Evolutionary conservation across 2,888 invertebrate genomes (phyloP), one percentile per base, ranked within the genome.

Genomic region (Ptilodon capucinus): DNA sequence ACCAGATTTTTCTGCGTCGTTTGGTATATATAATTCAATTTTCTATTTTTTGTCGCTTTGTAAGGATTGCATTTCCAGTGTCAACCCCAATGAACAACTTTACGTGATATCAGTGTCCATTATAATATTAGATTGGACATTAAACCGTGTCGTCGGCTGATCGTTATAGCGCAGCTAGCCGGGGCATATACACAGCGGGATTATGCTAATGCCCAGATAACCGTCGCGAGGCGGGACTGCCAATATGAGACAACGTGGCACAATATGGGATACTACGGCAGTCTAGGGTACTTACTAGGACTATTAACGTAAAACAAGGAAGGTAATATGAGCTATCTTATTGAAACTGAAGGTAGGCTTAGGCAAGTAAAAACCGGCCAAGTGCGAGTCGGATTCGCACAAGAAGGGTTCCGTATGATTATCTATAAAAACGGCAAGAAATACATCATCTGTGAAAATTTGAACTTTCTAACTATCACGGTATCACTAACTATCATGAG

Each of bases 201-300:
- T 71, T 74, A 74, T 74, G 74, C 59, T 64, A 74, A 74, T 74
- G 18, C 40, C 14, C 49, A 48, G 46, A 60, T 61, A 57, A 56
- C 55, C 57, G 44, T 23, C 36, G n/a, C 28, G 36, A 8, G 32
- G 44, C 44, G 34, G 40, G 23, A 30, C 17, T 46, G 17, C 16
- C 16, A 8, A 28, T 28, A 28, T 28, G 28, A n/a, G 28, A 28
- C 28, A 11, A 28, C n/a, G n/a, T 8, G n/a, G 28, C 8, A 8
- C n/a, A 21, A 4, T n/a, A 28, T 28, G 28, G 28, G 28, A 25
- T 28, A 11, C n/a, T 28, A 28, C 28, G 28, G n/a, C 4, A 28
- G n/a, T n/a, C n/a, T 28, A 2, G 28, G 28, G 1, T 11, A 7
- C 9, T 2, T 23, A n/a, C 11, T 28, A n/a, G n/a, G 3, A 9